A percentile compares a stretch with the other conserved stretches of the same genome.
Evolutionary conservation across 1,140 invertebrate species (phyloP).

Genomic region (Microplitis demolitor): DNA sequence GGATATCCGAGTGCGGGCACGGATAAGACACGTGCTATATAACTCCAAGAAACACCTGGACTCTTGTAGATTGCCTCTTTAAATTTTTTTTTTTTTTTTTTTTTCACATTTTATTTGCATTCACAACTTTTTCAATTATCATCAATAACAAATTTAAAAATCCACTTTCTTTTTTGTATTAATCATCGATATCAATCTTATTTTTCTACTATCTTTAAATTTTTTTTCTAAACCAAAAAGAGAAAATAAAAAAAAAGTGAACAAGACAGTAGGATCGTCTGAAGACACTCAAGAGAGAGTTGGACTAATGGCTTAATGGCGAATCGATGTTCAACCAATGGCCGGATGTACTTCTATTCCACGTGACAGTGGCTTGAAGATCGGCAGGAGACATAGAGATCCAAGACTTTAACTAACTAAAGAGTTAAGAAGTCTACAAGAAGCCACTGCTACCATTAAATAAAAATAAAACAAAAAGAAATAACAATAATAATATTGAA

Average conservation of each 20-base stretch:
- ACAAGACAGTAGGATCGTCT: background rate
- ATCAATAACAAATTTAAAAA: no score
- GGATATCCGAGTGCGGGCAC: background rate
- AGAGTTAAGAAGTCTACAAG: background rate
- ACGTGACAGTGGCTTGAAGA: background rate
- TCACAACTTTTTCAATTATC: no score
- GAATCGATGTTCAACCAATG: conserved; percentile 46
- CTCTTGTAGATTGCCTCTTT: background rate
- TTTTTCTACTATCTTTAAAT: background rate
- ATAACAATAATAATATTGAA: background rate
- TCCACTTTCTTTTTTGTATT: no score
- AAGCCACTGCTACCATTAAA: background rate
- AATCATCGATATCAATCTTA: background rate
- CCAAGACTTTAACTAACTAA: background rate
- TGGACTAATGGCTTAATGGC: conserved; percentile 51
- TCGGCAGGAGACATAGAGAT: background rate
- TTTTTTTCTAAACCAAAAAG: background rate
- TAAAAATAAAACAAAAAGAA: conserved; percentile 1
- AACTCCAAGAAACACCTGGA: background rate
- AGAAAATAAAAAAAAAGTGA: background rate
- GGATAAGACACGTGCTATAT: background rate
- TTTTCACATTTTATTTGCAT: no score
- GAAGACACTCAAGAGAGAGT: conserved; percentile 3
- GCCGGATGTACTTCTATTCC: conserved; percentile 10
- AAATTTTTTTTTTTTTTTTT: no score